Evolutionary conservation across 2,888 invertebrate genomes (phyloP), one percentile per base, ranked within the genome.

Genomic region (Steinernema scapterisci): DNA sequence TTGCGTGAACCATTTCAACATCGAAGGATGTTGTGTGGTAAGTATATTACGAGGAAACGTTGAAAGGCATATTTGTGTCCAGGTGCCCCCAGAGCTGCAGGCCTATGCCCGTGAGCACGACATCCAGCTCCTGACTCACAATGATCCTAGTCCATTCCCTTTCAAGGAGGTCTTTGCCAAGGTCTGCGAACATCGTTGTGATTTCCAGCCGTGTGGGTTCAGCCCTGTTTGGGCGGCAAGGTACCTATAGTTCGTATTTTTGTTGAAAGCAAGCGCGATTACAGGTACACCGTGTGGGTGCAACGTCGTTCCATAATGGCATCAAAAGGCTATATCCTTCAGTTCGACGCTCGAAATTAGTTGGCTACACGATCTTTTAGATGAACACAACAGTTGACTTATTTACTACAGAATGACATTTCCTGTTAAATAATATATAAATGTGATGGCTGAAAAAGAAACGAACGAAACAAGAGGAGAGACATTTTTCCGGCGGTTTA

Each of bases 71-170:
- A 0, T 27, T 45, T 70, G 7, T 13, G 70, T 75, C 70, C 71
- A 84, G 83, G 83, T 97, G 73, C 96, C 97, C 25, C 93, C 94
- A 0, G 92, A 93, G 1, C 90, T 97, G 80, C 93, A 94, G 88
- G 92, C 92, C 79, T 97, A 94, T 89, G 95, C 97, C 78, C 93
- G 93, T 83, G 92, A 93, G 80, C 92, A 95, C 85, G 94, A 94
- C 85, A 93, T 99, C 77, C 95, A 95, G 88, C 90, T 99, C 48
- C 90, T 97, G 27, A 97, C 97, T 0, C 97, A 99, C 88, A 95
- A 93, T 85, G 97, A 99, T 89, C 94, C 95, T 0, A 92, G 92
- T 16, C 85, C 86, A n/a, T 88, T 87, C 75, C 86, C 85, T 38
- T 76, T 82, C 7, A 79, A 78, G 27, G 82, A 85, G 45, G 83